Evolutionary conservation across 2,113 vertebrate genomes (phyloP).

Genomic region (Barbus barbus): DNA sequence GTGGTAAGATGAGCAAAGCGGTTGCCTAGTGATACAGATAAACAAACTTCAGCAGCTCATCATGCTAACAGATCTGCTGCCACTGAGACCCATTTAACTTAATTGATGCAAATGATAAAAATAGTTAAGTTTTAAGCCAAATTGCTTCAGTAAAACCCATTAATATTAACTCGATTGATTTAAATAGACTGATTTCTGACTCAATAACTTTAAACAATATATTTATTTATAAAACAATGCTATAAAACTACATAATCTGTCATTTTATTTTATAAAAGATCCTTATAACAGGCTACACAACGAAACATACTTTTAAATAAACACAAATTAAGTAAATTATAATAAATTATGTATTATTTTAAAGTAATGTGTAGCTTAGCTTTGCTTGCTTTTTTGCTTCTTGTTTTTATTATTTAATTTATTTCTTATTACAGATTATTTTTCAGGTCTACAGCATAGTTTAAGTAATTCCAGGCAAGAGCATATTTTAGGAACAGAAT

Average conservation of each 20-base stretch:
- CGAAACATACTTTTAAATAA: neutral
- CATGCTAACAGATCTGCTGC: neutral
- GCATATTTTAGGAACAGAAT: too few species aligned
- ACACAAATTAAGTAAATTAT: too few species aligned
- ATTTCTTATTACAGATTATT: too few species aligned
- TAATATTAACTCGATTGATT: neutral
- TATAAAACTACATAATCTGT: neutral
- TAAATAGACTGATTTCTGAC: neutral
- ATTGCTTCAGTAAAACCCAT: neutral
- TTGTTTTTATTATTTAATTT: too few species aligned
- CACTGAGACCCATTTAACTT: neutral
- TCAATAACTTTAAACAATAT: neutral
- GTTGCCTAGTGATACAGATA: constrained; percentile 59
- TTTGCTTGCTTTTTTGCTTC: too few species aligned
- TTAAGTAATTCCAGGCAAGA: too few species aligned
- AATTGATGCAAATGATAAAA: neutral
- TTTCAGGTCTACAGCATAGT: too few species aligned
- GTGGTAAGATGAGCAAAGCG: constrained; percentile 53
- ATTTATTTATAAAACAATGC: neutral
- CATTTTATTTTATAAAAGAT: neutral
- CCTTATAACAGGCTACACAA: neutral
- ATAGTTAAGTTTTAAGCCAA: neutral
- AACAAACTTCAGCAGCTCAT: constrained; percentile 58
- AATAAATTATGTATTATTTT: too few species aligned
- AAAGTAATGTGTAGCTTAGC: too few species aligned